A percentile compares a stretch with the other conserved stretches of the same genome.
These are phyloP conservation scores for Agonopterix subpropinquella DNA, from an alignment of 2,888 invertebrate species.

Conservation along the genomic window DNA sequence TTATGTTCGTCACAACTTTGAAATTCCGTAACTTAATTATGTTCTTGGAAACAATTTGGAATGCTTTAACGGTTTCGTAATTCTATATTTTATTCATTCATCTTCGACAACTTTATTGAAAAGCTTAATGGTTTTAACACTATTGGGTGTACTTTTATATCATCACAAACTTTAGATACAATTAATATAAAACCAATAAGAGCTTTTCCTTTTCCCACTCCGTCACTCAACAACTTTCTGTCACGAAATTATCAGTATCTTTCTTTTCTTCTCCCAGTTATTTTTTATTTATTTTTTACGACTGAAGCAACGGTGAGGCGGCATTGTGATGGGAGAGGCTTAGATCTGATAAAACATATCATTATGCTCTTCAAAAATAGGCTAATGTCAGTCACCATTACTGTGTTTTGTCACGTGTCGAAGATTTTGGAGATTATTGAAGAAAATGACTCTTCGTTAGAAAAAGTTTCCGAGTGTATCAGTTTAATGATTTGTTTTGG, in stretches of 20 bases:
- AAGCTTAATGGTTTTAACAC: background rate
- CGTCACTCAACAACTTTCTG: conserved; percentile 40
- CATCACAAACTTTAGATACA: conserved; percentile 12
- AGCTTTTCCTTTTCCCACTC: conserved; percentile 45
- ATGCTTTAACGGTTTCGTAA: background rate
- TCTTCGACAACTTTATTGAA: background rate
- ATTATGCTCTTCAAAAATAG: conserved; percentile 42
- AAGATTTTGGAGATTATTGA: conserved; percentile 36
- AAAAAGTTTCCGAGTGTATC: background rate
- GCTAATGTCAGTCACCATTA: conserved; percentile 64
- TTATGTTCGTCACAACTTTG: conserved; percentile 1
- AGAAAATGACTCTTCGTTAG: conserved; percentile 5
- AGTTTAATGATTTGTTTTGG: background rate
- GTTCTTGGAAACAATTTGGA: too few species aligned
- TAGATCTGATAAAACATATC: conserved; percentile 47
- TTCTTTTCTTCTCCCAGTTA: conserved; percentile 23
- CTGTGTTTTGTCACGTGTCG: conserved; percentile 60
- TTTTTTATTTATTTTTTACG: conserved; percentile 32
- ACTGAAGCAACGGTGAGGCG: conserved; percentile 19
- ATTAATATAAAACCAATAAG: conserved; percentile 38
- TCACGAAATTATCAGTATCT: conserved; percentile 42
- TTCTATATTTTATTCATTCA: background rate
- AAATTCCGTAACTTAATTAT: conserved; percentile 1
- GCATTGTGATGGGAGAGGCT: conserved; percentile 36
- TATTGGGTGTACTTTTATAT: background rate